Base-by-base conservation (phyloP, 2,888 invertebrate genomes). In the Tenthredo mesomela region DNA sequence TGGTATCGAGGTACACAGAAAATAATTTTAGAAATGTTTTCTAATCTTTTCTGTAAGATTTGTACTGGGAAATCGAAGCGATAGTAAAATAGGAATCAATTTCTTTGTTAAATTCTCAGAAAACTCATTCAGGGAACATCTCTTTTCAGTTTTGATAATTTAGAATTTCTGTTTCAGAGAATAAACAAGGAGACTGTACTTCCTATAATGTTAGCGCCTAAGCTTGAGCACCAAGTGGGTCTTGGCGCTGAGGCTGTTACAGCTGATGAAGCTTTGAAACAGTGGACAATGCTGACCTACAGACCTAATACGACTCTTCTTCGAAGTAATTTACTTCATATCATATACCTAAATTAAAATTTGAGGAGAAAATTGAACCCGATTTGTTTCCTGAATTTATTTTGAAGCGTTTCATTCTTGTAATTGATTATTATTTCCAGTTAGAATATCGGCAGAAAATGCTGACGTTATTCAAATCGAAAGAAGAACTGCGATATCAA, bases 191-290 rank as follows among this genome's bases (percentile, higher is more conserved):
- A 85, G n/a, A 75, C 84, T 6, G 86, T 43, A 29, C 67, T 85
- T n/a, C 47, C 86, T 67, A 84, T 90, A 47, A 75, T 90, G 50
- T 33, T 91, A 29, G 87, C 86, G 10, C 89, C 91, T 50, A 91
- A 91, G 85, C 61, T 91, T 54, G 91, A 91, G 71, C 88, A 91
- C 80, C 91, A 91, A 86, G 1, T 86, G 43, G 87, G 78, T 47
- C 37, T 91, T 33, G 91, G 91, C 33, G 90, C 90, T 18, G 91
- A 91, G 86, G 89, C 88, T 61, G 87, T 90, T 50, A 90, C 90
- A 25, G 84, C 89, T 9, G 90, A 90, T 37, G 91, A 91, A 88
- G 88, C 88, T 40, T 71, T 88, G 6, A 89, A 88, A 75, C 91
- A 91, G 82, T 91, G 91, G 91, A 86, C 88, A 80, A 87, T 89